These are phyloP conservation scores for Pangasius macronema DNA, from an alignment of 2,797 vertebrate genomes.

Conservation along the genomic window DNA sequence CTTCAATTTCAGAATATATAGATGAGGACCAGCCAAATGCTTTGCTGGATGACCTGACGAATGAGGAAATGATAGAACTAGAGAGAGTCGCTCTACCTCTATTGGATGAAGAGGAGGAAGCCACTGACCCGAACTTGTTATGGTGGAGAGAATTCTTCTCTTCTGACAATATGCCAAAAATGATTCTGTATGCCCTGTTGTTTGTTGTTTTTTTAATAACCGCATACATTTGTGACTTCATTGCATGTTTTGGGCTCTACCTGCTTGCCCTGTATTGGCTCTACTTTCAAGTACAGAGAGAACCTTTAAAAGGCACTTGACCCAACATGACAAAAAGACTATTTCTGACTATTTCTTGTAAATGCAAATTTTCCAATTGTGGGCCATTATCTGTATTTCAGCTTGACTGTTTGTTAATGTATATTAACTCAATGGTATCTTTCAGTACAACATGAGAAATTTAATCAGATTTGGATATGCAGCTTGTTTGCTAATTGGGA, in stretches of 20 bases:
- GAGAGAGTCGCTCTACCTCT: slow-evolving; percentile 20
- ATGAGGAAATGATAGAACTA: slow-evolving; percentile 54
- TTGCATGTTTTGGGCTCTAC: slow-evolving; percentile 89
- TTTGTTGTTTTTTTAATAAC: slow-evolving; percentile 84
- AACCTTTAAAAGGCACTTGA: slow-evolving; percentile 52
- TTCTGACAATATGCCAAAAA: slow-evolving; percentile 75
- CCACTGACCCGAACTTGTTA: slow-evolving; percentile 48
- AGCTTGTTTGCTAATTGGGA: not conserved
- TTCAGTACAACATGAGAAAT: not conserved
- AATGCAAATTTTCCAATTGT: not conserved
- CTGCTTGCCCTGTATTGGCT: slow-evolving; percentile 88
- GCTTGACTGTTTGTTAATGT: not conserved
- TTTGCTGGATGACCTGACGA: slow-evolving; percentile 47
- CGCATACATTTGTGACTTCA: slow-evolving; percentile 88
- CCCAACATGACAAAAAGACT: not conserved
- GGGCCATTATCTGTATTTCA: not conserved
- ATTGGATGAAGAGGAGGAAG: slow-evolving; percentile 56
- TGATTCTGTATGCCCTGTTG: slow-evolving; percentile 75
- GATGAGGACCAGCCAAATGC: slow-evolving; percentile 64
- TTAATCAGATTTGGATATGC: not conserved
- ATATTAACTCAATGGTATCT: too few species aligned
- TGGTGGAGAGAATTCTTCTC: slow-evolving; percentile 69
- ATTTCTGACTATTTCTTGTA: not conserved
- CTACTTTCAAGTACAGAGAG: slow-evolving; percentile 75
- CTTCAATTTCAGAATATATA: slow-evolving; percentile 71